Conservation (phyloP, 1,140 invertebrate species). For the Rhynchophorus ferrugineus region DNA sequence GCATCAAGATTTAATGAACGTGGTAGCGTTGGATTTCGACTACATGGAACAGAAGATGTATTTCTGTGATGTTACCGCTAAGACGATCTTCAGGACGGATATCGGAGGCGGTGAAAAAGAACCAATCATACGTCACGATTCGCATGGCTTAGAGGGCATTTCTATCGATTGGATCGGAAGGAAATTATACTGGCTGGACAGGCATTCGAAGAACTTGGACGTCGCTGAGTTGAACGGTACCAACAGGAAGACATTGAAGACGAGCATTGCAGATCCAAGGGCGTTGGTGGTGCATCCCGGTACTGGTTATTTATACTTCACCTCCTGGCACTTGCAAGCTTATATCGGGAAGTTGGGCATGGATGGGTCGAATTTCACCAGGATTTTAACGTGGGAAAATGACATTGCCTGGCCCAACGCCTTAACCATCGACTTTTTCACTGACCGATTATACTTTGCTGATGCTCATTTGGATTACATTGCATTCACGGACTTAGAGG, state of each 20-base stretch:
- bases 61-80: conserved; percentile 90
- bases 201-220: conserved; percentile 89
- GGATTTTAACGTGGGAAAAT: conserved; percentile 85
- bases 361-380: conserved; percentile 88
- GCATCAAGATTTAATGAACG: conserved; percentile 92
- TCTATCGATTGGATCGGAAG: conserved; percentile 94
- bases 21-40: conserved; percentile 94
- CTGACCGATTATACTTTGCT: conserved; percentile 90
- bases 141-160: conserved; percentile 92
- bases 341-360: conserved; percentile 97
- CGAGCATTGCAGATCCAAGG: conserved; percentile 83
- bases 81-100: conserved; percentile 76
- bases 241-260: conserved; percentile 78
- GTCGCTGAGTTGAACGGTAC: conserved; percentile 90
- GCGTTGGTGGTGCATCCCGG: conserved; percentile 93
- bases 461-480: conserved; percentile 98
- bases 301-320: conserved; percentile 90
- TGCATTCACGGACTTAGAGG: conserved; percentile 86
- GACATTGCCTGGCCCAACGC: conserved; percentile 98
- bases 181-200: conserved; percentile 96
- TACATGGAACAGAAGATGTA: conserved; percentile 76
- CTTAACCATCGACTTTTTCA: conserved; percentile 93
- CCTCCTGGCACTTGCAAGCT: conserved; percentile 92
- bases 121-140: conserved; percentile 84
- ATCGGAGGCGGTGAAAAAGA: conserved; percentile 56